Evolutionary conservation across 92 coral and sea anemone genomes (phyloP).

Genomic region (Epizoanthus scotinus): DNA sequence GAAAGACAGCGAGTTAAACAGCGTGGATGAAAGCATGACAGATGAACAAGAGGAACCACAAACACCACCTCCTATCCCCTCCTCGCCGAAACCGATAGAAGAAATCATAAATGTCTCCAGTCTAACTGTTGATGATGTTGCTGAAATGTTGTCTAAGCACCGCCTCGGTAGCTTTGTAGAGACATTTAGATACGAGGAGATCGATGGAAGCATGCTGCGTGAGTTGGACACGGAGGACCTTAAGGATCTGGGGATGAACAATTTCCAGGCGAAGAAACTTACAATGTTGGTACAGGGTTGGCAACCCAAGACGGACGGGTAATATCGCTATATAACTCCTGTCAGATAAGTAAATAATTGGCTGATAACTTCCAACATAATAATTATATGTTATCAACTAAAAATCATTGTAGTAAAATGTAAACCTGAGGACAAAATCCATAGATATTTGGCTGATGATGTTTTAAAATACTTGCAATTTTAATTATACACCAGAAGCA

Average conservation of each 20-base stretch:
- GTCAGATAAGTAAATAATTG: too few relatives aligned
- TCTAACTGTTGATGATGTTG: not conserved
- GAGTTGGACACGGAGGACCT: not conserved
- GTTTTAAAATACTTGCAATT: too few relatives aligned
- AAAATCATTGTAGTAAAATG: too few relatives aligned
- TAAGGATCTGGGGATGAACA: not conserved
- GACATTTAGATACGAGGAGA: not conserved
- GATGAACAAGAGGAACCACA: not conserved
- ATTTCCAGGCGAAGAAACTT: conserved; percentile 6
- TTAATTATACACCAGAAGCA: too few relatives aligned
- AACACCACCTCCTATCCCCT: not conserved
- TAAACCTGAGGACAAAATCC: too few relatives aligned
- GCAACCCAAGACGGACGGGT: not conserved
- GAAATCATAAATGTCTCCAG: not conserved
- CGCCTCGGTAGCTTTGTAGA: conserved; percentile 1
- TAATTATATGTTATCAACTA: too few relatives aligned
- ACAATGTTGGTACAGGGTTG: not conserved
- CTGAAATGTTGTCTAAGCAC: not conserved
- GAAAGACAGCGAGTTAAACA: too few relatives aligned
- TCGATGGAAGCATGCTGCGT: not conserved
- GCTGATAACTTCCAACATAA: too few relatives aligned
- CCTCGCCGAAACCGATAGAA: not conserved
- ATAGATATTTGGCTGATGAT: too few relatives aligned
- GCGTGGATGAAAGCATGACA: not conserved
- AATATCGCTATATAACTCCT: not conserved